Conservation (phyloP, 2,113 vertebrate genomes). For the Phocoena phocoena region DNA sequence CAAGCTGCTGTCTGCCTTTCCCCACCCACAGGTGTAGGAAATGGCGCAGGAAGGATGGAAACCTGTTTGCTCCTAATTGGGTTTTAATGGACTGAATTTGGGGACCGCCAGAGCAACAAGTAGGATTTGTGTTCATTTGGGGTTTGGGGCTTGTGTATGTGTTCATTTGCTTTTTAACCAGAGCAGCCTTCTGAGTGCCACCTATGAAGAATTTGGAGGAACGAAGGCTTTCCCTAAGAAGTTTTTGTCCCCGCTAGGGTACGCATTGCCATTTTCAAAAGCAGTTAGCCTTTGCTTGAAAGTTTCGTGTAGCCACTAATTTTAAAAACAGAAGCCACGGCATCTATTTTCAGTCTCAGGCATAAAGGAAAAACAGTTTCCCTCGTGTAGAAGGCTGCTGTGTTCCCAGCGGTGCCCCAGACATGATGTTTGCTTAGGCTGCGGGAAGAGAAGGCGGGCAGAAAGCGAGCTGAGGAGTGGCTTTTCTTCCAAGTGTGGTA, state of each 20-base stretch:
- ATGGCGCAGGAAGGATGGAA: not conserved
- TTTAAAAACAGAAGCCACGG: slow-evolving; percentile 59
- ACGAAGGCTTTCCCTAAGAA: not conserved
- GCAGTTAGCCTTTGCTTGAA: slow-evolving; percentile 67
- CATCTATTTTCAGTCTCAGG: not conserved
- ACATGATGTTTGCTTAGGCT: slow-evolving; percentile 66
- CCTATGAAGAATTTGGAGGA: not conserved
- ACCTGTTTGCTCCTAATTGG: not conserved
- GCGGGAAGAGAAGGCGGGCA: slow-evolving; percentile 27
- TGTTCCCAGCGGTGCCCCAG: slow-evolving; percentile 59
- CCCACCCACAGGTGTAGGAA: not conserved
- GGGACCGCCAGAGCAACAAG: not conserved
- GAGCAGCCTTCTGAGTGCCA: slow-evolving; percentile 44
- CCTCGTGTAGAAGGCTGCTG: slow-evolving; percentile 21
- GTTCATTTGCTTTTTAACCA: slow-evolving; percentile 66
- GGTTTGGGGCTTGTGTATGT: not conserved
- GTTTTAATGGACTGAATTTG: not conserved
- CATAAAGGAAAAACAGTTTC: slow-evolving; percentile 15
- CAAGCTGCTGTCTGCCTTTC: not conserved
- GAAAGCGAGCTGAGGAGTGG: slow-evolving; percentile 17
- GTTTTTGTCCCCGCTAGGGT: slow-evolving; percentile 55
- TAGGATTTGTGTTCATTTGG: not conserved
- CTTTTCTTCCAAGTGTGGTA: slow-evolving; percentile 48
- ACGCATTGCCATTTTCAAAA: slow-evolving; percentile 71
- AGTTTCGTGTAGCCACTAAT: slow-evolving; percentile 48